Percentiles rank a stretch among this genome's conserved stretches.
These are phyloP conservation scores for Lampris incognitus DNA, from an alignment of 2,113 vertebrate species.

Conservation along the genomic window DNA sequence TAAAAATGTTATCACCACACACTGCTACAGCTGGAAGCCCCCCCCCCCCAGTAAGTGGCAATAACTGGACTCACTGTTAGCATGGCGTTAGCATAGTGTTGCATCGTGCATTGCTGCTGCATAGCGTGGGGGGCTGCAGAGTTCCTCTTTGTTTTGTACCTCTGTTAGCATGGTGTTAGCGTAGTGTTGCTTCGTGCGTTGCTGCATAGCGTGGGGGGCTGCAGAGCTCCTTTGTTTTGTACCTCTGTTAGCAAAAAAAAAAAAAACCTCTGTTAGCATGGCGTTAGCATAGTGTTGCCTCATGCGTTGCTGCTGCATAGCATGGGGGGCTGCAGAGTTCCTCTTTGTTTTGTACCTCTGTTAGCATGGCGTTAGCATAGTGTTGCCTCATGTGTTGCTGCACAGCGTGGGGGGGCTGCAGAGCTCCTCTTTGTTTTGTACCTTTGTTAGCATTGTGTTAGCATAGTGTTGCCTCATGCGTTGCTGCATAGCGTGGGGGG, in stretches of 20 bases:
- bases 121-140: constrained; percentile 30
- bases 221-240: constrained; percentile 57
- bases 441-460: not conserved
- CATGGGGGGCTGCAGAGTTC: constrained; percentile 45
- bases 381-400: constrained; percentile 5
- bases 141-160: constrained; percentile 57
- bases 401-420: constrained; percentile 25
- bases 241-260: not conserved
- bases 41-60: not conserved
- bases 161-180: no score
- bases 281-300: constrained; percentile 7
- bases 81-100: not conserved
- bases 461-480: constrained; percentile 7
- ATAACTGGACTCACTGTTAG: not conserved
- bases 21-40: constrained; percentile 13
- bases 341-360: constrained; percentile 45
- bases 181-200: no score
- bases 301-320: not conserved
- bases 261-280: not conserved
- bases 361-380: not conserved
- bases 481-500: constrained; percentile 11
- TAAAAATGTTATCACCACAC: not conserved
- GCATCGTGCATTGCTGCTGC: constrained; percentile 5
- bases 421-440: constrained; percentile 59
- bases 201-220: no score